Evolutionary conservation across 2,797 vertebrate species (phyloP).

Genomic region (Lycodopsis pacificus): DNA sequence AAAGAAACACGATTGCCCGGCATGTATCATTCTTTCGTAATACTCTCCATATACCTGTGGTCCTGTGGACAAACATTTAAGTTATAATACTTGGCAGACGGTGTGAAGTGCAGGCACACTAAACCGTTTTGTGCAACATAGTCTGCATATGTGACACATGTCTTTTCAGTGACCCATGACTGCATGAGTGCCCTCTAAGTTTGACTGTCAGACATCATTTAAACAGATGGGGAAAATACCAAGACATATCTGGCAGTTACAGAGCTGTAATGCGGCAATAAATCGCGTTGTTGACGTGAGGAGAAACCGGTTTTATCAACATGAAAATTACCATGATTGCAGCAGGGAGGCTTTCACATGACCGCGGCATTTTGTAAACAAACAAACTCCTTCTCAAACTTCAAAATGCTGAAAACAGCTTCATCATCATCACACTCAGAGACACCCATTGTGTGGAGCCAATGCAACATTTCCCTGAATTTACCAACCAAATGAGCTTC

Average conservation of each 20-base stretch:
- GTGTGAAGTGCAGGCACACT: not conserved
- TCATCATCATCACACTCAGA: not conserved
- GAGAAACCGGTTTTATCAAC: slow-evolving; percentile 15
- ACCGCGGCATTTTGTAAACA: not conserved
- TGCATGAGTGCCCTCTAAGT: not conserved
- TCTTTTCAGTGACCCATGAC: not conserved
- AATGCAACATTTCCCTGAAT: not conserved
- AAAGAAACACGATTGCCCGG: not conserved
- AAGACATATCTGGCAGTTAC: not conserved
- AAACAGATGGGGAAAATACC: not conserved
- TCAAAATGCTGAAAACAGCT: not conserved
- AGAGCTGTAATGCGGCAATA: not conserved
- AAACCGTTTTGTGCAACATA: not conserved
- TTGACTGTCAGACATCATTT: not conserved
- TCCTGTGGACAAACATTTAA: not conserved
- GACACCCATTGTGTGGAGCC: not conserved
- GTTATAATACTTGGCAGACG: not conserved
- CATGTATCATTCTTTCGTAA: not conserved
- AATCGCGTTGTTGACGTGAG: not conserved
- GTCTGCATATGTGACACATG: not conserved
- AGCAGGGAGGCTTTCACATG: slow-evolving; percentile 26
- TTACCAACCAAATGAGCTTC: slow-evolving; percentile 14
- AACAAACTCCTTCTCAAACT: not conserved
- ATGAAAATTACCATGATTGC: slow-evolving; percentile 9
- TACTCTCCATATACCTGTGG: not conserved